Base-by-base conservation (phyloP, 2,888 invertebrate species). In the Crossocerus cetratus region DNA sequence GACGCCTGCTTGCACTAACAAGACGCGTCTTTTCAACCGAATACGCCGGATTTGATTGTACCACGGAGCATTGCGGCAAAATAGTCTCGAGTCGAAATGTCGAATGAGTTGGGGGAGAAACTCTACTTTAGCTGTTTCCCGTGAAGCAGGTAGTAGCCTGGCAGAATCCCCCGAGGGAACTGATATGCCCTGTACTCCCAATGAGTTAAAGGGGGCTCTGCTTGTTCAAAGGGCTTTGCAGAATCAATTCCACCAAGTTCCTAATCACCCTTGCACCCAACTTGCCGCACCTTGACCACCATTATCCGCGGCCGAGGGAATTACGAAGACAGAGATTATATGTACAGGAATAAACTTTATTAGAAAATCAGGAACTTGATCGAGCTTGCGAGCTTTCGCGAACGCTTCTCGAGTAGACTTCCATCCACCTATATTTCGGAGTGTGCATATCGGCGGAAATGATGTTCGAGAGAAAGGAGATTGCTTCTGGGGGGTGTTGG, bases 1-100 rank as follows among this genome's bases (percentile, higher is more conserved):
- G 32, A 32, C 0, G 8, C 32, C 32, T 32, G 5, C 8, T 32
- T 32, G 11, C 32, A 32, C 5, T 32, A 32, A 32, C 32, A 32
- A 32, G 32, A n/a, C 1, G 2, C 14, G 16, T 0, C 5, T 49
- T 49, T 49, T 49, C 49, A 5, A 49, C 1, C 0, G 49, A 16
- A 49, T 16, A 49, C 14, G 14, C 14, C n/a, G 2, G 2, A 0
- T 13, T 2, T 49, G n/a, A 32, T 64, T 16, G 42, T 53, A 76
- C 56, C 70, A 59, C 65, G 69, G 74, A 65, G 75, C 69, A 75
- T 69, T 74, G 74, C 74, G 74, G 60, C 63, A 64, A 53, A 60
- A 14, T 59, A 58, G 65, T 58, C 62, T 69, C 42, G 11, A 43
- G 59, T 56, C 57, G 59, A 61, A 66, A 32, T 70, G 59, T 73